These are phyloP conservation scores for Panulirus ornatus DNA, from an alignment of 1,140 invertebrate genomes.

Conservation along the genomic window DNA sequence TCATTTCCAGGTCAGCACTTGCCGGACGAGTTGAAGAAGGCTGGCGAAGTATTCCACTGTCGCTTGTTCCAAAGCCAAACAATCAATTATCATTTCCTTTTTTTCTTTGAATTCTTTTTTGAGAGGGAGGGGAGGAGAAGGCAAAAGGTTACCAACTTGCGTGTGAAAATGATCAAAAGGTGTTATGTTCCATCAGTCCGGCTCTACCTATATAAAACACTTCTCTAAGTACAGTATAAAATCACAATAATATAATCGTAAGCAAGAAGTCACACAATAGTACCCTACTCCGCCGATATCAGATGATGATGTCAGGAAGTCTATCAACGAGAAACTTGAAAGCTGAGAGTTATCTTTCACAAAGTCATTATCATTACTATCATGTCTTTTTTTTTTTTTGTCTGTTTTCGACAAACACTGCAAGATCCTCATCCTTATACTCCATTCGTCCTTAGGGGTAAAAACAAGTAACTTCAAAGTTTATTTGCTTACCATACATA, in stretches of 20 bases:
- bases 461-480: constrained; percentile 59
- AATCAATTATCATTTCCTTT: constrained; percentile 27
- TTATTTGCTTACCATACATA: constrained; percentile 58
- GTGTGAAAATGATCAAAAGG: constrained; percentile 9
- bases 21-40: constrained; percentile 35
- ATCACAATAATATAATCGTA: constrained; percentile 51
- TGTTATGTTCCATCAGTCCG: constrained; percentile 46
- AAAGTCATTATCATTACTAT: too few species aligned
- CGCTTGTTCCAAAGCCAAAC: constrained; percentile 41
- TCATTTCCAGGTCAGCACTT: constrained; percentile 39
- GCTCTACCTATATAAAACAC: constrained; percentile 54
- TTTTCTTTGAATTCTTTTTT: too few species aligned
- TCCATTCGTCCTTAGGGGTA: constrained; percentile 64
- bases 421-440: too few species aligned
- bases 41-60: constrained; percentile 47
- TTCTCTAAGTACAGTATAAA: constrained; percentile 49
- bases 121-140: too few species aligned
- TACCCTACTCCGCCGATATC: constrained; percentile 53
- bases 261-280: constrained; percentile 62
- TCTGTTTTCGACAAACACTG: too few species aligned
- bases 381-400: too few species aligned
- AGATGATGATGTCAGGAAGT: constrained; percentile 55
- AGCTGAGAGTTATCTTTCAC: constrained; percentile 64
- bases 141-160: constrained; percentile 8
- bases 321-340: constrained; percentile 65